Percentiles rank a stretch among this genome's conserved stretches.
Conservation (phyloP, 2,113 vertebrate genomes). For the Orcinus orca region DNA sequence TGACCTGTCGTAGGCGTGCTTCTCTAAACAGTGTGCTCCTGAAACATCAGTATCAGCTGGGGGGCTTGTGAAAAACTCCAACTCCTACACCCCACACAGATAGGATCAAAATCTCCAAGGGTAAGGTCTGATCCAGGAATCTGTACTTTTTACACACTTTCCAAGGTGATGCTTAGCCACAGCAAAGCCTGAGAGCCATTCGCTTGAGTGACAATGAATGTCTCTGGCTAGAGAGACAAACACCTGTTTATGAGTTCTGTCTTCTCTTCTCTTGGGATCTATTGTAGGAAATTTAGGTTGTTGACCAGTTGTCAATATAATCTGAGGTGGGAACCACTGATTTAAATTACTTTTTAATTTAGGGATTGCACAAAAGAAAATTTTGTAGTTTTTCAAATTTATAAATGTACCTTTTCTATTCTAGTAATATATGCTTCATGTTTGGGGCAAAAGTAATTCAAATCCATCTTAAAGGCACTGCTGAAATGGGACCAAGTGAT, state of each 20-base stretch:
- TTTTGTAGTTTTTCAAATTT: neutral
- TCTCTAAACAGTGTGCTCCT: neutral
- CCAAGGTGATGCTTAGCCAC: neutral
- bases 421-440: neutral
- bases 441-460: constrained; percentile 1
- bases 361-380: neutral
- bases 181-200: neutral
- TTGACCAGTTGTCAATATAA: neutral
- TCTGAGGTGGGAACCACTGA: neutral
- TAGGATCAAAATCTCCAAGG: neutral
- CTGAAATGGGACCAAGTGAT: constrained; percentile 14
- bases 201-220: neutral
- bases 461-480: constrained; percentile 8
- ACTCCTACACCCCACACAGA: neutral
- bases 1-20: neutral
- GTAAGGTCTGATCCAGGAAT: neutral
- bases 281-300: neutral
- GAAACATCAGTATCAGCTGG: neutral
- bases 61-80: neutral
- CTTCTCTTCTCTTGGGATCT: neutral
- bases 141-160: neutral
- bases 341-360: constrained; percentile 24
- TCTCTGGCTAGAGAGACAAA: neutral
- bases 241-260: neutral
- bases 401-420: neutral